phyloP scores from a whole-genome alignment of 2,888 invertebrate genomes.

The Drosophila fungiperda region DNA sequence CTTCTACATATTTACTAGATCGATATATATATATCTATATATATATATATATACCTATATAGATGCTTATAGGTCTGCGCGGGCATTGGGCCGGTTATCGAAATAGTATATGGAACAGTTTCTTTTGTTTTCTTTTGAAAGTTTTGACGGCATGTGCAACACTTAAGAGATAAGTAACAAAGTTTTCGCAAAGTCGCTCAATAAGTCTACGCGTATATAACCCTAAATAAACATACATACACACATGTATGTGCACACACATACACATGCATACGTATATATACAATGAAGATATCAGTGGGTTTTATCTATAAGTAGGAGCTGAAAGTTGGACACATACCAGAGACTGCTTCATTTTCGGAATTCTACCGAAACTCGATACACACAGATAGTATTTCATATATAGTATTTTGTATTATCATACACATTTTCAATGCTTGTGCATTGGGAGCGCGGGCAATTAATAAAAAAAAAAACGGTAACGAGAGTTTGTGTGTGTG shows the following conservation, averaged over 20 bases:
- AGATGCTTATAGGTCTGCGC: slow-evolving; percentile 31
- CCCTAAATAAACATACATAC: slow-evolving; percentile 27
- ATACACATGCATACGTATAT: slow-evolving; percentile 17
- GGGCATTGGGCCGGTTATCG: slow-evolving; percentile 19
- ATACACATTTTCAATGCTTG: slow-evolving; percentile 56
- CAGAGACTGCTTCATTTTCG: slow-evolving; percentile 38
- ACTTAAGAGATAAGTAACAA: slow-evolving; percentile 79
- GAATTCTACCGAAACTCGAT: slow-evolving; percentile 29
- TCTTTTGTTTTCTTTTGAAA: slow-evolving; percentile 42
- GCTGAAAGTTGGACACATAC: slow-evolving; percentile 48
- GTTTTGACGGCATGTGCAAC: slow-evolving; percentile 73
- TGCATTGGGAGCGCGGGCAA: slow-evolving; percentile 37
- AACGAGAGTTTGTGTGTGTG: slow-evolving; percentile 28
- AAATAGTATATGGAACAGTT: slow-evolving; percentile 51
- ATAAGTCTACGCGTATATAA: slow-evolving; percentile 41
- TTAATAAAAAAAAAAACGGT: slow-evolving; percentile 45
- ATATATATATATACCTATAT: slow-evolving; percentile 11
- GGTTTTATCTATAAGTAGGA: slow-evolving; percentile 31
- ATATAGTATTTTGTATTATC: slow-evolving; percentile 32
- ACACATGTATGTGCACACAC: slow-evolving; percentile 1
- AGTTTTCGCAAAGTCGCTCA: slow-evolving; percentile 52
- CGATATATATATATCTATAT: slow-evolving; percentile 1
- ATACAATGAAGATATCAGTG: slow-evolving; percentile 48
- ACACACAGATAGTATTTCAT: slow-evolving; percentile 14
- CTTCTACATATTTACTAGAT: slow-evolving; percentile 22